Evolutionary conservation across 2,888 invertebrate species (phyloP).

Genomic region (Melinopterus prodromus): DNA sequence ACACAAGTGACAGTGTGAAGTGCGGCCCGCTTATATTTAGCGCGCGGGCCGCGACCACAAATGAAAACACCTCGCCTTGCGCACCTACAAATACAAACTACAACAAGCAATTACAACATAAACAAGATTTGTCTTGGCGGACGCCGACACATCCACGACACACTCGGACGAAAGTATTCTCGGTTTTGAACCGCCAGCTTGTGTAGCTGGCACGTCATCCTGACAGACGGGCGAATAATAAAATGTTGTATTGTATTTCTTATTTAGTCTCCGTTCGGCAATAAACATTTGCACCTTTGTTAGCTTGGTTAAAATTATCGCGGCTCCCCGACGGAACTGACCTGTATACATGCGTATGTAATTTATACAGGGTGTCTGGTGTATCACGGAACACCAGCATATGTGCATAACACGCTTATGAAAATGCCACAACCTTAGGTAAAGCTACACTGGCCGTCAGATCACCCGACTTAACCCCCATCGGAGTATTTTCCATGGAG

Average conservation of each 20-base stretch:
- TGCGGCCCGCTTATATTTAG: background rate
- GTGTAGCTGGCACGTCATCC: too few relatives aligned
- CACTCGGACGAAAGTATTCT: too few relatives aligned
- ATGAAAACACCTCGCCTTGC: background rate
- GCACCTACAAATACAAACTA: background rate
- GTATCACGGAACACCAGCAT: too few relatives aligned
- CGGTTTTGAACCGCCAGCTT: too few relatives aligned
- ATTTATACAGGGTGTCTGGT: too few relatives aligned
- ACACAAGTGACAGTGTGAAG: background rate
- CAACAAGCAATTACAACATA: background rate
- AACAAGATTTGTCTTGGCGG: background rate
- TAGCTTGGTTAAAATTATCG: background rate
- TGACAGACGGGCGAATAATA: background rate
- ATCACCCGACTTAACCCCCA: too few relatives aligned
- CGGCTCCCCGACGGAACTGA: background rate
- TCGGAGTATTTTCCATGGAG: too few relatives aligned
- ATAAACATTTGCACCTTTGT: background rate
- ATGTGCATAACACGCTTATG: too few relatives aligned
- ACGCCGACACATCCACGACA: too few relatives aligned
- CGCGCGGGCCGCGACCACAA: background rate
- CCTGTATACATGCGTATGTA: too few relatives aligned
- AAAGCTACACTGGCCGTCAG: too few relatives aligned
- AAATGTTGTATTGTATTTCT: background rate
- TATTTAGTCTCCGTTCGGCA: background rate
- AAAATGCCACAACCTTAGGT: too few relatives aligned